Base-by-base conservation (phyloP, 2,888 invertebrate genomes). In the Protophormia terraenovae region DNA sequence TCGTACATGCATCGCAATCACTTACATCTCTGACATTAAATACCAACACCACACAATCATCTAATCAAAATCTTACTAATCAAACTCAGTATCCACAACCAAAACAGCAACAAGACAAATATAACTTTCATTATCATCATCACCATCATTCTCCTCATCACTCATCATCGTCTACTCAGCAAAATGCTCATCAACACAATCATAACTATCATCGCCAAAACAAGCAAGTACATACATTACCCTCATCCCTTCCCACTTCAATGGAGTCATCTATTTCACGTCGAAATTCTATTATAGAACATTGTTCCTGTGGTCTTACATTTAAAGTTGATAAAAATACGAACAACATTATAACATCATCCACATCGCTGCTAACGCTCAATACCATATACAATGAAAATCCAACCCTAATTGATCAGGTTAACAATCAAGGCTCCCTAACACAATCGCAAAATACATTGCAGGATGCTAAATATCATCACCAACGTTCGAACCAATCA, bases 271-370 rank as follows among this genome's bases (percentile, higher is more conserved):
- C 72, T 1, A 58, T 66, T 29, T 38, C 75, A 14, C 67, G 69
- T 16, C 35, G 87, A 35, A 86, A 88, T 4, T 69, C 82, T 12
- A 88, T 88, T 24, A 87, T 91, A 53, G 91, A 91, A 81, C 91
- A 91, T 60, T 91, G 91, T 62, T 91, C 91, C 24, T 91, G 91
- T 69, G 91, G 91, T 19, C 85, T 91, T 6, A 89, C 88, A 22
- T 91, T 91, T 76, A 87, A 91, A 45, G 90, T 89, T 53, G 88
- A 89, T 67, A 87, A 87, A 64, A 82, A 82, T 35, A 71, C 66
- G 47, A 85, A 85, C 45, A 85, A 82, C 64, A 41, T 79, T 19
- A 78, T 78, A 32, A 53, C 82, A 47, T 72, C 84, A n/a, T 82
- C 82, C 5, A 83, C 84, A 5, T 67, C 86, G 7, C 71, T 85